Evolutionary conservation across 2,113 vertebrate species (phyloP).

Genomic region (Perognathus longimembris): DNA sequence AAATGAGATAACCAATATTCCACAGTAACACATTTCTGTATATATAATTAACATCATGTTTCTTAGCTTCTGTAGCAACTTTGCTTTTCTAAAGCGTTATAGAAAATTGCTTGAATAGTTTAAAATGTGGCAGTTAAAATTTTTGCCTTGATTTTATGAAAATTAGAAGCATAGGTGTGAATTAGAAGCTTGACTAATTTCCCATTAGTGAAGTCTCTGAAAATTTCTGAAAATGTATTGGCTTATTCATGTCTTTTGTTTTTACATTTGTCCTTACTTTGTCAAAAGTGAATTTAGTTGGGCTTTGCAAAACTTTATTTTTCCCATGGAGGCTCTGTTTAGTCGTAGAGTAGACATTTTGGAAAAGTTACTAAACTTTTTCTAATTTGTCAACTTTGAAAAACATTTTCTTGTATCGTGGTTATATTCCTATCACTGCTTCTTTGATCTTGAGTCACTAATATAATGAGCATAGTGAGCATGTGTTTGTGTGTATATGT

Average conservation of each 20-base stretch:
- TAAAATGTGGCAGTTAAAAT: background rate
- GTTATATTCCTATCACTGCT: conserved; percentile 65
- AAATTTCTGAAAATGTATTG: background rate
- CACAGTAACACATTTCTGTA: conserved; percentile 17
- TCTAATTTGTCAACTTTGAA: conserved; percentile 62
- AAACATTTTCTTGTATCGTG: conserved; percentile 6
- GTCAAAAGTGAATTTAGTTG: conserved; percentile 73
- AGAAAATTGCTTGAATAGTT: background rate
- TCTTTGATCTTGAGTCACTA: conserved; percentile 61
- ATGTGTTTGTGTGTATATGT: background rate
- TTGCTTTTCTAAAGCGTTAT: background rate
- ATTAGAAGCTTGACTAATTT: background rate
- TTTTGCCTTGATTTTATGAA: background rate
- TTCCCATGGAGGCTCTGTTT: conserved; percentile 61
- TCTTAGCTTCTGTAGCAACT: background rate
- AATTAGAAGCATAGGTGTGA: background rate
- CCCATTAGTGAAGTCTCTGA: background rate
- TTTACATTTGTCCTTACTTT: conserved; percentile 62
- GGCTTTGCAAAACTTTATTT: conserved; percentile 65
- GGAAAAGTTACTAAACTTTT: conserved; percentile 68
- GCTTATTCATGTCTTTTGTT: background rate
- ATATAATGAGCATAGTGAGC: background rate
- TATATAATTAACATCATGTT: background rate
- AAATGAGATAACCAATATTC: background rate
- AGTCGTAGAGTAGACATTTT: conserved; percentile 55